phyloP scores from a whole-genome alignment of 2,797 vertebrate species.

The Alosa sapidissima region DNA sequence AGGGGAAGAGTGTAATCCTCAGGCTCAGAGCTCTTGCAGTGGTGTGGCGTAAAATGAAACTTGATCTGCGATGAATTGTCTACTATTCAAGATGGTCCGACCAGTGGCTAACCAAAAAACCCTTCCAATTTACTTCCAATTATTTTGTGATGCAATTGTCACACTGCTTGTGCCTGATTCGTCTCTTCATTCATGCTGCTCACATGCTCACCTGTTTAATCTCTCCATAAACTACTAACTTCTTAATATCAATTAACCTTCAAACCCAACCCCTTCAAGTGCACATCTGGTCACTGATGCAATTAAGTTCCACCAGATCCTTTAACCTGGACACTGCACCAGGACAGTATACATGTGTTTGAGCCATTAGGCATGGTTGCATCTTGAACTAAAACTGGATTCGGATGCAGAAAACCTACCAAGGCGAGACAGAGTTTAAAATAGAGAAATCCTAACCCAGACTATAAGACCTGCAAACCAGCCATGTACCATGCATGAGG shows the following conservation, averaged over 20 bases:
- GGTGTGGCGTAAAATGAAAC: slow-evolving; percentile 52
- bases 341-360: neutral
- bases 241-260: neutral
- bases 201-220: neutral
- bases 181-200: neutral
- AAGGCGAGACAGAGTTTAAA: neutral
- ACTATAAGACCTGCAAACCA: slow-evolving; percentile 19
- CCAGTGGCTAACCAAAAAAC: neutral
- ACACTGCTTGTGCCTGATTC: neutral
- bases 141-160: neutral
- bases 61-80: neutral
- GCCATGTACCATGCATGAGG: slow-evolving; percentile 47
- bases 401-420: neutral
- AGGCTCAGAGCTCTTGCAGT: slow-evolving; percentile 6
- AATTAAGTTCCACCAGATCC: neutral
- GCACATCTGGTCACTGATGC: neutral
- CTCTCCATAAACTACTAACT: neutral
- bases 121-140: neutral
- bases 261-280: neutral
- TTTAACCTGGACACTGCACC: neutral
- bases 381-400: neutral
- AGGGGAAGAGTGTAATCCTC: slow-evolving; percentile 45
- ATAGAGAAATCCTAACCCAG: neutral
- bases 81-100: neutral
- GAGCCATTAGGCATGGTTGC: neutral